Evolutionary conservation across 2,797 vertebrate species (phyloP), one percentile per base, ranked within the genome.

Genomic region (Discoglossus pictus): DNA sequence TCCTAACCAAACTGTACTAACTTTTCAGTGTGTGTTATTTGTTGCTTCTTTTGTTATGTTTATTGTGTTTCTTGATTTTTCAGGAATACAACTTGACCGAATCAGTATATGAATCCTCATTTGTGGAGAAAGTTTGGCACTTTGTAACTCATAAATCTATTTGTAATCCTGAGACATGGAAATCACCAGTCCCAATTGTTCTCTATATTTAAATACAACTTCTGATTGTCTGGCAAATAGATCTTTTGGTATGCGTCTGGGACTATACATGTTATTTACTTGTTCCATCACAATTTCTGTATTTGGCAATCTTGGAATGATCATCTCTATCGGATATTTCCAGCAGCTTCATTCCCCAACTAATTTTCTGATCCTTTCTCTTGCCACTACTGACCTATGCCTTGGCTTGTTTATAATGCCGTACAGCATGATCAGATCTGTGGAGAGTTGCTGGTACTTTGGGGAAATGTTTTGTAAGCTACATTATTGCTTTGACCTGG

Each of bases 321-420:
- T 91, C 10, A 77, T 90, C 68, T 91, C 89, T 15, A 88, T 90
- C 8, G 74, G 78, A 0, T 82, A 88, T 73, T 90, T 90, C 68
- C 88, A 83, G 64, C 82, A 89, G 66, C 78, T 91, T 38, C 86
- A 90, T 58, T 89, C 86, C 34, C 86, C 88, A 13, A 91, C 88
- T 16, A 90, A 91, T 62, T 75, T 88, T 31, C 74, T 91, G 46
- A 82, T 89, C 62, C 82, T 91, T 62, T 92, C 89, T 68, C 80
- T 91, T 73, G 88, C 86, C 20, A 69, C 83, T 20, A 83, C 81
- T 0, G 88, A 91, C 43, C 76, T 90, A 16, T 74, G 87, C 9
- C 56, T 89, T 52, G 89, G 87, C 1, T 38, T 79, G 2, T 44
- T 80, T 52, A 75, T 92, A 11, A 88, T 92, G 88, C 89, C 88